Base-by-base conservation (phyloP, 1,140 invertebrate genomes). In the Aphidius ervi region DNA sequence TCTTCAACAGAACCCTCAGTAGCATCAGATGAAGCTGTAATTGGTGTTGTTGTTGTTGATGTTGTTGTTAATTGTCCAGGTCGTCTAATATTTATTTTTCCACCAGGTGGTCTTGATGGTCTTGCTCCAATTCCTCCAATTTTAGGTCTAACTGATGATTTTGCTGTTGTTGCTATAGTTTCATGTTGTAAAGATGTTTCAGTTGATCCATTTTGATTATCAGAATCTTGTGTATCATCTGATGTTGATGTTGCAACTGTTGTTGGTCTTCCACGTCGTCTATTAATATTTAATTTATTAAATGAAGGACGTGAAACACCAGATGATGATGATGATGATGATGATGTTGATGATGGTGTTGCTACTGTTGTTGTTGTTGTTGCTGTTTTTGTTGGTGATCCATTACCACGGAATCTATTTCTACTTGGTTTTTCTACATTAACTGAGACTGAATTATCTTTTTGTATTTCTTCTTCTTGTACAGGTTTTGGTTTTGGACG, bases 71-170 rank as follows among this genome's bases (percentile, higher is more conserved):
- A 16, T 46, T 77, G 79, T 37, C 76, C 78, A 9, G 75, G 73
- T 63, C 82, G 80, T 31, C 84, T 79, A 0, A 86, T 63, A 63
- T 84, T 85, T 3, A 87, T 71, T 46, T 82, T 81, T 5, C 82
- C 81, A 9, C 84, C 83, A 5, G 83, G 82, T 31, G 23, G 23
- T 63, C 85, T 78, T 41, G 85, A 68, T 0, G 82, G 81, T 63
- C 82, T 80, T 1, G 66, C 59, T 46, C 68, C 71, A 1, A 67
- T 64, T 1, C 73, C 64, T 3, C 74, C 68, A 10, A 77, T 45
- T 52, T 69, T 73, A 5, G 65, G 8, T 5, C 74, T 68, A 41
- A 63, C 46, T 2, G 49, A 40, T 1, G 67, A 53, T 47, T 73
- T 69, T 9, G 64, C 62, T 31, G 23, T 31, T 31, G 23, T 31